Percentiles rank a stretch among this genome's conserved stretches.
Conservation (phyloP, 2,797 vertebrate species). For the Hoplostethus atlanticus region DNA sequence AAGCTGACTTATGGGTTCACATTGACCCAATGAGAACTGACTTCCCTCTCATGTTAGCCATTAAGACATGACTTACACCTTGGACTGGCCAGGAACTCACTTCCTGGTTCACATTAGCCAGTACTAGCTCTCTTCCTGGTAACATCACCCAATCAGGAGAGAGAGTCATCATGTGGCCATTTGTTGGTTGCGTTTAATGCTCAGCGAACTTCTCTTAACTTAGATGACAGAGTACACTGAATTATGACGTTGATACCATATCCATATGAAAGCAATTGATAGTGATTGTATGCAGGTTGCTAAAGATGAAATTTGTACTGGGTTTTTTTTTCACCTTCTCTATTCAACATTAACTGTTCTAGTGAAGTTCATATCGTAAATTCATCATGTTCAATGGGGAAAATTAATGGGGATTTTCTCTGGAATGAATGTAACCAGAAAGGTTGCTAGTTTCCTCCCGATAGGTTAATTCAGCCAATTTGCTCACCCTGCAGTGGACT, state of each 20-base stretch:
- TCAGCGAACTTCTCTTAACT: background rate
- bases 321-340: background rate
- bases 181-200: background rate
- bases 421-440: background rate
- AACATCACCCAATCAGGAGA: background rate
- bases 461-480: background rate
- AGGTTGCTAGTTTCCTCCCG: background rate
- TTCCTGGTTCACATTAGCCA: background rate
- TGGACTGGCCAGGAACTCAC: conserved; percentile 82
- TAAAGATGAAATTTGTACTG: too few relatives aligned
- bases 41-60: background rate
- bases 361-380: background rate
- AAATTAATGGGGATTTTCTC: background rate
- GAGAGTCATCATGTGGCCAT: background rate
- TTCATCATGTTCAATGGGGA: background rate
- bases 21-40: conserved; percentile 9
- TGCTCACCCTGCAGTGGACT: background rate
- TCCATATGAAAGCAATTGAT: background rate
- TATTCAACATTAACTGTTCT: background rate
- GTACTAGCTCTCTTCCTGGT: background rate
- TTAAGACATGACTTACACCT: background rate
- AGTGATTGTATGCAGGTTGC: too few relatives aligned
- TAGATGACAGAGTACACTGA: background rate
- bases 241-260: background rate
- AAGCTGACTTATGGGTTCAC: background rate